Conservation (phyloP, 2,113 vertebrate genomes). For the Mustela nigripes region DNA sequence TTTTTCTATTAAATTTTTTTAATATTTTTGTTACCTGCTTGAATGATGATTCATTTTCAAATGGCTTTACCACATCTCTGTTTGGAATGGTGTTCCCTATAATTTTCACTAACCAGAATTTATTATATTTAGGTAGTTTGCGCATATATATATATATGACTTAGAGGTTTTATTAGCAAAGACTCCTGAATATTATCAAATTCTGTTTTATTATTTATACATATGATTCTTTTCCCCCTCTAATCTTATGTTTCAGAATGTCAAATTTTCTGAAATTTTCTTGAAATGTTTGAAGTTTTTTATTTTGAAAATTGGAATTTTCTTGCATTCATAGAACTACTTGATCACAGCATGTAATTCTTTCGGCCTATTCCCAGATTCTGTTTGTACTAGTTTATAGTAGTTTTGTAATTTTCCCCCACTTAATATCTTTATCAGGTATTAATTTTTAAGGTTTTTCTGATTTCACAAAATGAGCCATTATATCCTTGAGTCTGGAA, state of each 20-base stretch:
- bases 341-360: neutral
- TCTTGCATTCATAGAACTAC: neutral
- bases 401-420: neutral
- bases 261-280: neutral
- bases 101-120: neutral
- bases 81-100: neutral
- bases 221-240: neutral
- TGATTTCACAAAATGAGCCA: neutral
- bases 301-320: neutral
- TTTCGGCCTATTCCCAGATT: neutral
- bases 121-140: neutral
- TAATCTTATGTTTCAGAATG: neutral
- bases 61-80: neutral
- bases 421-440: neutral
- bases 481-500: neutral
- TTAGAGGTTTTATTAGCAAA: neutral
- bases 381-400: neutral
- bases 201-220: neutral
- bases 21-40: neutral
- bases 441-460: neutral
- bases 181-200: neutral
- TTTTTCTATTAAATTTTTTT: neutral
- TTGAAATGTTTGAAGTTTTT: neutral
- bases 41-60: neutral
- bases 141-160: neutral